Percentiles rank a stretch among this genome's conserved stretches.
Conservation (phyloP, 2,888 invertebrate genomes). For the Himalopsyche tibetana region DNA sequence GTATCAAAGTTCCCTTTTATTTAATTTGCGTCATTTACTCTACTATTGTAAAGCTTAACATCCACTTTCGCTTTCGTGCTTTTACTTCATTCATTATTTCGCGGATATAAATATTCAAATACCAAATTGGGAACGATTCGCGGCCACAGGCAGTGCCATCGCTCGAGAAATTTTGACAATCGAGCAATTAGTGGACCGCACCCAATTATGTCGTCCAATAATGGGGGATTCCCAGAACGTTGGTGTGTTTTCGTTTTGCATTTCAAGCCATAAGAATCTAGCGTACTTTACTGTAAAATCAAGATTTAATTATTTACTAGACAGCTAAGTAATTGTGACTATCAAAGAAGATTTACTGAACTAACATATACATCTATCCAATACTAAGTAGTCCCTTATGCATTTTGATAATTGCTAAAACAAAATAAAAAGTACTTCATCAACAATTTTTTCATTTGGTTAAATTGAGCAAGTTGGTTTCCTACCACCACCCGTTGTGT, state of each 20-base stretch:
- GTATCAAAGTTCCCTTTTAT: too few relatives aligned
- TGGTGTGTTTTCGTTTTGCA: background rate
- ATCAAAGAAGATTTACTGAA: too few relatives aligned
- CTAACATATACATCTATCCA: too few relatives aligned
- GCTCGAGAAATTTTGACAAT: conserved; percentile 10
- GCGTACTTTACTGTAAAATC: background rate
- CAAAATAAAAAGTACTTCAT: too few relatives aligned
- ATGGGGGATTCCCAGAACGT: conserved; percentile 11
- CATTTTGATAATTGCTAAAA: too few relatives aligned
- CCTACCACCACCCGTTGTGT: too few relatives aligned
- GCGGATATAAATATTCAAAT: conserved; percentile 23
- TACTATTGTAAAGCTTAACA: background rate
- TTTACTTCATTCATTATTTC: background rate
- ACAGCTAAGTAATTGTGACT: too few relatives aligned
- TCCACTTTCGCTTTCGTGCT: background rate
- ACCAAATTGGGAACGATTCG: background rate
- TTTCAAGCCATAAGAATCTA: background rate
- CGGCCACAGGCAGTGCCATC: background rate
- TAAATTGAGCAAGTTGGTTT: too few relatives aligned
- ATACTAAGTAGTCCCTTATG: too few relatives aligned
- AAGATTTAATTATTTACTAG: too few relatives aligned
- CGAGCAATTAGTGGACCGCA: conserved; percentile 28
- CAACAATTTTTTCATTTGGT: too few relatives aligned
- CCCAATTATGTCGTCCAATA: conserved; percentile 11
- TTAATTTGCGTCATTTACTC: background rate